phyloP scores from a whole-genome alignment of 2,888 invertebrate genomes.

The Pterobdella sp. region DNA sequence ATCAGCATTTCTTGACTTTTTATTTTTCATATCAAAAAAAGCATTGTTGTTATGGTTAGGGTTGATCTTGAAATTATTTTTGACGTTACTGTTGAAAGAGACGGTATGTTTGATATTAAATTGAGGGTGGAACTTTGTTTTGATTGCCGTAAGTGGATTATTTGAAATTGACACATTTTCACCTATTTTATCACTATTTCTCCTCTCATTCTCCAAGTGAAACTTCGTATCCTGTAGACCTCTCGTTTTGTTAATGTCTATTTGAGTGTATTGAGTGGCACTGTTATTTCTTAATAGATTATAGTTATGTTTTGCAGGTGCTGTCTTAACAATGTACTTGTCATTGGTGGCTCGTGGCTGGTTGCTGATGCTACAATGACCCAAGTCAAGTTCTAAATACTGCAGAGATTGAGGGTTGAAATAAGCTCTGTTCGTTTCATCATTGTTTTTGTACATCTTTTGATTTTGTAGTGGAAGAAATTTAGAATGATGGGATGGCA shows the following conservation, averaged over 20 bases:
- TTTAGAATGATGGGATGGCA: not conserved
- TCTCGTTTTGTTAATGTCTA: conserved; percentile 19
- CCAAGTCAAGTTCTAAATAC: not conserved
- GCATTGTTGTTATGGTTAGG: not conserved
- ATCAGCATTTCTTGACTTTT: not conserved
- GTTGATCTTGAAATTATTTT: not conserved
- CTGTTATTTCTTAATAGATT: not conserved
- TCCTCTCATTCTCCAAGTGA: conserved; percentile 17
- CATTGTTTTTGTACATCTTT: not conserved
- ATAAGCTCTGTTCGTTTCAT: not conserved
- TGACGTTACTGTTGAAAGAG: no score
- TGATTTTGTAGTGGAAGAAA: not conserved
- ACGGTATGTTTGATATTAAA: not conserved
- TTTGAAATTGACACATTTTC: not conserved
- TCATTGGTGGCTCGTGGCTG: not conserved
- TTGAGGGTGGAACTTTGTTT: not conserved
- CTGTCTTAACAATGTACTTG: not conserved
- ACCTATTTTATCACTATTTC: not conserved
- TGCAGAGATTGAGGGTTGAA: not conserved
- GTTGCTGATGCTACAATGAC: not conserved
- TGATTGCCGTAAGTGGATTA: not conserved
- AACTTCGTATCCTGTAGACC: conserved; percentile 20
- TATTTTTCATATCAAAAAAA: not conserved
- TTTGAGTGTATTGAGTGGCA: conserved; percentile 23
- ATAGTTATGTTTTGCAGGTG: not conserved